Conservation (phyloP, 2,888 invertebrate genomes). For the Troglohyphantes excavatus region DNA sequence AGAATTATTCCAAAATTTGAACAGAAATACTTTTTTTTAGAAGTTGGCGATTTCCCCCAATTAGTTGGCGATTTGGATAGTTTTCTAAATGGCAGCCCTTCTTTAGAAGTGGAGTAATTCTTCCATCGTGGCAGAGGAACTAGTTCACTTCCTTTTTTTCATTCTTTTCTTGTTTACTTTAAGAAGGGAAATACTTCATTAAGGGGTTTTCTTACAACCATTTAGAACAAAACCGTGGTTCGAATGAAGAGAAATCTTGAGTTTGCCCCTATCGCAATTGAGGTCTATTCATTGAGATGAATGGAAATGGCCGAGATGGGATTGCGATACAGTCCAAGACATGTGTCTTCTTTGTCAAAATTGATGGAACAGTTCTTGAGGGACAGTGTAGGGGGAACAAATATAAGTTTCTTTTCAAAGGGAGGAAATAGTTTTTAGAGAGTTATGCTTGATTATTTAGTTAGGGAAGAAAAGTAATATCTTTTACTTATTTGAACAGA, state of each 20-base stretch:
- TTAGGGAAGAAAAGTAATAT: no score
- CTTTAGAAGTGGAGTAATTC: conserved; percentile 11
- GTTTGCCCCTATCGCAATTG: not conserved
- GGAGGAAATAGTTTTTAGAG: no score
- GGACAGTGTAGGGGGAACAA: no score
- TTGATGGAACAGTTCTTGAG: not conserved
- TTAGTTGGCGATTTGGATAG: not conserved
- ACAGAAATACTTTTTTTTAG: no score
- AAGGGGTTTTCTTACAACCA: conserved; percentile 38
- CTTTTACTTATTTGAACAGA: no score
- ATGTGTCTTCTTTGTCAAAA: conserved; percentile 14
- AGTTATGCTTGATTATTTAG: no score
- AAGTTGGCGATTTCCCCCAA: no score
- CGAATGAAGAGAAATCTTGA: conserved; percentile 25
- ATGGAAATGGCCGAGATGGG: conserved; percentile 2
- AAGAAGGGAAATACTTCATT: conserved; percentile 61
- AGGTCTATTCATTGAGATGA: conserved; percentile 26
- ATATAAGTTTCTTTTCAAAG: no score
- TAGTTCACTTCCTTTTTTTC: not conserved
- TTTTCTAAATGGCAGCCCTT: not conserved
- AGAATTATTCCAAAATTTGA: no score
- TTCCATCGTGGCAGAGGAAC: not conserved
- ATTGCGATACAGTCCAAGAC: conserved; percentile 14
- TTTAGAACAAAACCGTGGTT: conserved; percentile 36
- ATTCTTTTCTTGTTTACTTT: conserved; percentile 50